These are phyloP conservation scores for Lepus oiostolus DNA, from an alignment of 2,797 vertebrate species.

Conservation along the genomic window DNA sequence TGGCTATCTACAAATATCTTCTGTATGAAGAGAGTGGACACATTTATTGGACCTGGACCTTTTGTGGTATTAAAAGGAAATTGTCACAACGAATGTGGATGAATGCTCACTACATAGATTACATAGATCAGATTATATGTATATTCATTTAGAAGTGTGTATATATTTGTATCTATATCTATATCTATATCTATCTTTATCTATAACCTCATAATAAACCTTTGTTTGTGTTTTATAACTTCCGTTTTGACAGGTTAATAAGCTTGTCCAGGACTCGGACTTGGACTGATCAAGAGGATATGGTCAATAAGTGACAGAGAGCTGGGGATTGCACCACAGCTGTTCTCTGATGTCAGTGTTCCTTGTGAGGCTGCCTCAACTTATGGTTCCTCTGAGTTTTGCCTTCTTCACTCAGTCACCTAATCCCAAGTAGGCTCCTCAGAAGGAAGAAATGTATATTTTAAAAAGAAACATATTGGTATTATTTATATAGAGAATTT, in stretches of 20 bases:
- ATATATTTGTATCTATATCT: no score
- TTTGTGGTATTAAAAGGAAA: neutral
- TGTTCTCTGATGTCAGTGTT: neutral
- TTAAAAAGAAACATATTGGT: neutral
- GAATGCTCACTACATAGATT: neutral
- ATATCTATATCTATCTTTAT: neutral
- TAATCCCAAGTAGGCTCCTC: neutral
- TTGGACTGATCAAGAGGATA: neutral
- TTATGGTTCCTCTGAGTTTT: slow-evolving; percentile 12
- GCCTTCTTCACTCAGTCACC: neutral
- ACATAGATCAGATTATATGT: neutral
- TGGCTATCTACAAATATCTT: neutral
- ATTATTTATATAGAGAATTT: neutral
- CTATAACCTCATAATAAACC: neutral
- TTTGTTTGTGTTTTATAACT: neutral
- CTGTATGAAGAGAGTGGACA: neutral
- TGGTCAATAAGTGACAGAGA: neutral
- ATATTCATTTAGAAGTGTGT: no score
- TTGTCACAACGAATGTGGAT: neutral
- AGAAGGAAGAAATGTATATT: neutral
- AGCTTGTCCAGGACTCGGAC: neutral
- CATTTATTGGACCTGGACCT: neutral
- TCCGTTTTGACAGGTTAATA: neutral
- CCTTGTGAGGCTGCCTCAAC: neutral
- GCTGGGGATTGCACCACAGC: neutral